Evolutionary conservation across 2,113 vertebrate species (phyloP).

Genomic region (Amazona vittata): DNA sequence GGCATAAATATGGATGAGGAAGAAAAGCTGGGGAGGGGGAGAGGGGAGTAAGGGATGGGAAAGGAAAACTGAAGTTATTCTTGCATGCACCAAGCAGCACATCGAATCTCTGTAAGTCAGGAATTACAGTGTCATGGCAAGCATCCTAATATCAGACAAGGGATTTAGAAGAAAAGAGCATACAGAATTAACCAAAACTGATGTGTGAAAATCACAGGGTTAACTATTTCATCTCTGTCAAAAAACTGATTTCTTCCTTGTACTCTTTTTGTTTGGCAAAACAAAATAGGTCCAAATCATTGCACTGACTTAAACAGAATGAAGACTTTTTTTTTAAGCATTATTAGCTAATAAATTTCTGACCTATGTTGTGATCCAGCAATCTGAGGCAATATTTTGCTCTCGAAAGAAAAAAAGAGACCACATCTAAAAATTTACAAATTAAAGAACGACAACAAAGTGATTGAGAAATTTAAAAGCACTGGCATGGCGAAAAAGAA

Average conservation of each 20-base stretch:
- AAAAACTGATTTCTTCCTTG: slow-evolving; percentile 7
- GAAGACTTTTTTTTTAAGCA: not conserved
- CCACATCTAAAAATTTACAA: slow-evolving; percentile 5
- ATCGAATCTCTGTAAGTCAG: not conserved
- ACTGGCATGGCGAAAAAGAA: not conserved
- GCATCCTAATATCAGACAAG: not conserved
- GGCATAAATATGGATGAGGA: not conserved
- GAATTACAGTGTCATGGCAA: not conserved
- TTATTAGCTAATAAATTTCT: slow-evolving; percentile 41
- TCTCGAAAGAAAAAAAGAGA: not conserved
- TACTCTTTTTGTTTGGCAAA: slow-evolving; percentile 42
- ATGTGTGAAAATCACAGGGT: not conserved
- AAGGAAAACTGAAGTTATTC: not conserved
- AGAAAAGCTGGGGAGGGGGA: not conserved
- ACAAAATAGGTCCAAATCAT: slow-evolving; percentile 46
- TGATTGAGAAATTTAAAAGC: slow-evolving; percentile 1
- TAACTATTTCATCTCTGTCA: not conserved
- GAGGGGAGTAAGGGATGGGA: not conserved
- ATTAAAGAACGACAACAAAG: slow-evolving; percentile 36
- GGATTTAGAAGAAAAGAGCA: not conserved
- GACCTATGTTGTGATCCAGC: slow-evolving; percentile 32
- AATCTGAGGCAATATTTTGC: slow-evolving; percentile 25
- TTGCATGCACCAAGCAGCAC: not conserved
- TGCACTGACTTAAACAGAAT: not conserved
- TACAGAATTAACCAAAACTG: not conserved